Evolutionary conservation across 2,113 vertebrate species (phyloP), one percentile per base, ranked within the genome.

Genomic region (Parotia lawesii): DNA sequence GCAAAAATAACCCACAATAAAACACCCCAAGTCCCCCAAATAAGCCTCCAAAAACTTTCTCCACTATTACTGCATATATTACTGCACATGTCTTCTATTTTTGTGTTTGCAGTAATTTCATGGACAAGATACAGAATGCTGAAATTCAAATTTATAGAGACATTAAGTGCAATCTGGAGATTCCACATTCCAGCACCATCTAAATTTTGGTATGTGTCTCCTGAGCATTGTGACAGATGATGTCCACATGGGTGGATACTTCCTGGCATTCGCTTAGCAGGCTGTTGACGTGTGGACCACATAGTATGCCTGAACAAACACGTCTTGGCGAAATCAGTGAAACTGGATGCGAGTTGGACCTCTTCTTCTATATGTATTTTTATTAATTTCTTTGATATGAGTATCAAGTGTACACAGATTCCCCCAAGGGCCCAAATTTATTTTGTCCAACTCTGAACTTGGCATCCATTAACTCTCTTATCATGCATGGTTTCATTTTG

Each of bases 151-250:
- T 65, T 40, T 48, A 44, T 21, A 69, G 28, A 64, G 33, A 56
- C 38, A 24, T 6, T 18, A 7, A 56, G 11, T 35, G 18, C n/a
- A 62, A 16, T 20, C 15, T 35, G 15, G 20, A 65, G 62, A 48
- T 20, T 86, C 24, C 66, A 6, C 28, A 12, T 73, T 61, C 19
- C 25, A 45, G 19, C 64, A 65, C 4, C 17, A 57, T 12, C 4
- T 53, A 6, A 57, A 72, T 20, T 54, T 45, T 85, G 12, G 3
- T 38, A 7, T 31, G 11, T 65, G 20, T 45, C 16, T 66, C n/a
- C 56, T 54, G 8, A 40, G 9, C 20, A 54, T 9, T 0, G 0
- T 19, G 35, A 54, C 10, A n/a, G 23, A 45, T 66, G 14, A 47
- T 38, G 13, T 35, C 13, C 42, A 58, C 8, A 13, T 5, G 56